Evolutionary conservation across 2,797 vertebrate species (phyloP).

Genomic region (Sciurus carolinensis): DNA sequence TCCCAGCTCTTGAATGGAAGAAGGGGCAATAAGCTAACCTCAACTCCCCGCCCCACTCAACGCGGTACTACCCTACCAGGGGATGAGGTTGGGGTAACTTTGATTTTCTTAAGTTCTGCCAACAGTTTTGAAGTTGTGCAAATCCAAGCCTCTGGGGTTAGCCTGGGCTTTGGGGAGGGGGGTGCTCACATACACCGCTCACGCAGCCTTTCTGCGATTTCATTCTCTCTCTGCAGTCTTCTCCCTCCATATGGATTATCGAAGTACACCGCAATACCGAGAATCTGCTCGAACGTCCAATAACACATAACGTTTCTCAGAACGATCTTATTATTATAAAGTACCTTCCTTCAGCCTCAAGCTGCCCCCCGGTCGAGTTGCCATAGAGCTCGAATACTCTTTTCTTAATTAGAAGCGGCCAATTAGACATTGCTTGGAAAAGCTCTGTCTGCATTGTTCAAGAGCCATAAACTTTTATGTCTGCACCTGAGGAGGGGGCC

Average conservation of each 20-base stretch:
- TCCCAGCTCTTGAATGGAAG: not conserved
- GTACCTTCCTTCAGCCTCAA: not conserved
- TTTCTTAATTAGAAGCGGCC: constrained; percentile 64
- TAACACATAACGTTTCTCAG: not conserved
- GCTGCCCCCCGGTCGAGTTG: not conserved
- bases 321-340: not conserved
- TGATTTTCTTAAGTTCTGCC: not conserved
- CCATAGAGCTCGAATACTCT: not conserved
- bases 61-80: too few species aligned
- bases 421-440: constrained; percentile 27
- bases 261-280: not conserved
- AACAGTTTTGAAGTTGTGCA: not conserved
- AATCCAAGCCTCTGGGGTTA: not conserved
- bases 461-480: constrained; percentile 77
- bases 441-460: constrained; percentile 53
- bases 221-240: not conserved
- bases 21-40: not conserved
- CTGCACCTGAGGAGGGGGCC: not conserved
- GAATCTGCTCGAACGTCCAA: not conserved
- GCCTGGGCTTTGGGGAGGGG: not conserved
- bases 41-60: not conserved
- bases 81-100: not conserved
- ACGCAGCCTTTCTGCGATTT: too few species aligned
- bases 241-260: not conserved
- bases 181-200: not conserved